Conservation (phyloP, 2,888 invertebrate genomes). For the Drosophila seclusa region DNA sequence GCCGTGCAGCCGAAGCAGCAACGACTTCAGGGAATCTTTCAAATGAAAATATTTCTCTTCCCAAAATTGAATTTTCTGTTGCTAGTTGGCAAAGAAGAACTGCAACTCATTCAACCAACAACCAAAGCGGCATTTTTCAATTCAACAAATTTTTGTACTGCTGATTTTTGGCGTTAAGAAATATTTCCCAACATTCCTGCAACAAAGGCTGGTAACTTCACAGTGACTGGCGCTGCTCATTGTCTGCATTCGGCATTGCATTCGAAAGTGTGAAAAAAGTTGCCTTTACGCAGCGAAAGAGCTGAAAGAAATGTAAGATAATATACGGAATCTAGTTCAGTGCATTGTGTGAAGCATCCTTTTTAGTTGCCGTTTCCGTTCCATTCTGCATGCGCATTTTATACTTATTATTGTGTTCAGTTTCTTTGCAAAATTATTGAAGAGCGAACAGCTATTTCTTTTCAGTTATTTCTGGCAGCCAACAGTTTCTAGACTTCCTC, state of each 20-base stretch:
- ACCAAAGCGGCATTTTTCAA: slow-evolving; percentile 34
- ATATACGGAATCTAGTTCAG: slow-evolving; percentile 56
- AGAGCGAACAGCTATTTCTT: slow-evolving; percentile 62
- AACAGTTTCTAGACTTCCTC: slow-evolving; percentile 18
- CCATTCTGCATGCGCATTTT: slow-evolving; percentile 63
- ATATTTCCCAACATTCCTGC: slow-evolving; percentile 47
- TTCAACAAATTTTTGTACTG: slow-evolving; percentile 46
- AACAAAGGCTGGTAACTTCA: slow-evolving; percentile 44
- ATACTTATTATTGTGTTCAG: slow-evolving; percentile 42
- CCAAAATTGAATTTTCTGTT: not conserved
- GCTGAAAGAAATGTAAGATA: slow-evolving; percentile 29
- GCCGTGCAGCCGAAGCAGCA: slow-evolving; percentile 17
- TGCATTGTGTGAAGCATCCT: slow-evolving; percentile 54
- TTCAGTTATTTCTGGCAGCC: slow-evolving; percentile 39
- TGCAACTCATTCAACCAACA: slow-evolving; percentile 14
- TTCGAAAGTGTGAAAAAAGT: slow-evolving; percentile 61
- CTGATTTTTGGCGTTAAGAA: slow-evolving; percentile 63
- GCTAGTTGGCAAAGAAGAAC: not conserved
- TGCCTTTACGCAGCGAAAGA: slow-evolving; percentile 64
- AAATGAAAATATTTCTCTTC: not conserved
- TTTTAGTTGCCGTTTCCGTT: slow-evolving; percentile 52
- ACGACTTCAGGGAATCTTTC: slow-evolving; percentile 16
- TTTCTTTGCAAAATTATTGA: slow-evolving; percentile 60
- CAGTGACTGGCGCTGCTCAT: slow-evolving; percentile 36
- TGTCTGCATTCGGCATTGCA: slow-evolving; percentile 59